Evolutionary conservation across 2,113 vertebrate species (phyloP).

Genomic region (Parus major): DNA sequence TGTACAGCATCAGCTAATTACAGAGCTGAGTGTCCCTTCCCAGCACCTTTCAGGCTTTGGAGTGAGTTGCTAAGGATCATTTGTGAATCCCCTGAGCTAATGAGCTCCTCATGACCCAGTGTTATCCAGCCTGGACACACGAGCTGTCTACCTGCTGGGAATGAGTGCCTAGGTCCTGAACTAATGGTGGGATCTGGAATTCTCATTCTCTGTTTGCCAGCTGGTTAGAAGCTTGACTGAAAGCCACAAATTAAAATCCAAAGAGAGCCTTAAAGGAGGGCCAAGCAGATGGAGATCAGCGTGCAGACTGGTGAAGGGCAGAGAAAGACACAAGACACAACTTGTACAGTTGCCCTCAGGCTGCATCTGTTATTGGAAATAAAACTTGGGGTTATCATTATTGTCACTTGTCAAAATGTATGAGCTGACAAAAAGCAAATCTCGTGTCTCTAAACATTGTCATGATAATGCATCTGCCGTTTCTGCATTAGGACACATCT

Average conservation of each 20-base stretch:
- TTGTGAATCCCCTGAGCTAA: background rate
- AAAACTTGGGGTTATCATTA: background rate
- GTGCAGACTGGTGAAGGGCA: background rate
- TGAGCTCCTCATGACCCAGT: background rate
- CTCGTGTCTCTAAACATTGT: background rate
- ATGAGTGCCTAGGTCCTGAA: background rate
- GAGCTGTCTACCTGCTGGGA: background rate
- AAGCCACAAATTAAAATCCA: background rate
- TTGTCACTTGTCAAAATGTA: background rate
- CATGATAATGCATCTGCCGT: background rate
- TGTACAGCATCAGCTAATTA: background rate
- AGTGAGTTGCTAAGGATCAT: rapidly evolving
- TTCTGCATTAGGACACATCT: background rate
- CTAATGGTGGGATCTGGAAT: background rate
- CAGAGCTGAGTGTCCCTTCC: background rate
- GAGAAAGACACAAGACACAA: background rate
- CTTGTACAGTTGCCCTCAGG: background rate
- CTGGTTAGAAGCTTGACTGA: background rate
- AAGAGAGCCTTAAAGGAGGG: background rate
- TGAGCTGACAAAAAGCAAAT: background rate
- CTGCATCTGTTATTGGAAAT: constrained; percentile 23
- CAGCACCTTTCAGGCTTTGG: background rate
- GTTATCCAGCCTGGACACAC: rapidly evolving
- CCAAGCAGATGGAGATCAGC: constrained; percentile 8
- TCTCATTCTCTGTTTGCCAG: background rate